Percentiles rank a stretch among this genome's conserved stretches.
These are phyloP conservation scores for Eugnorisma glareosa DNA, from an alignment of 2,888 invertebrate genomes.

Conservation along the genomic window DNA sequence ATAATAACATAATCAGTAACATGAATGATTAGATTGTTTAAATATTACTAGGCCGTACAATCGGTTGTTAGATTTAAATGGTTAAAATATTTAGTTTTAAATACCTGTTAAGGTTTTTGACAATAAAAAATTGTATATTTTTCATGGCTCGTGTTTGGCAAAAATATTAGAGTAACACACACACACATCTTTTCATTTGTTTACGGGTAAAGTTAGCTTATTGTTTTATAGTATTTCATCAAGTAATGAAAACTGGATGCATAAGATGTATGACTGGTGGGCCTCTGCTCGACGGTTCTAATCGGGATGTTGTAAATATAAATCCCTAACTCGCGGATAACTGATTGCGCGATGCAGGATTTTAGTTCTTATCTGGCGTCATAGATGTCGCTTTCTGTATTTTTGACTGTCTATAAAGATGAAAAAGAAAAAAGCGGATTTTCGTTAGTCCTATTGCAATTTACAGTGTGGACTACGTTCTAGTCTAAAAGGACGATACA, in stretches of 20 bases:
- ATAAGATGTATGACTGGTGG: not conserved
- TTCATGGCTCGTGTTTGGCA: not conserved
- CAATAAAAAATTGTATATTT: not conserved
- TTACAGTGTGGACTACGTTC: not conserved
- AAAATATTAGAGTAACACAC: no score
- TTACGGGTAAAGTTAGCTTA: not conserved
- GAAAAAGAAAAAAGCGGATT: not conserved
- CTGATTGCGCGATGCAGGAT: not conserved
- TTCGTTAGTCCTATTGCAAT: not conserved
- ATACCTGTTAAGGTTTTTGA: not conserved
- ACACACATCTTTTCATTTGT: not conserved
- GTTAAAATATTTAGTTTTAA: conserved; percentile 29
- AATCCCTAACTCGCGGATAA: no score
- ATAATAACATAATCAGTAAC: conserved; percentile 26
- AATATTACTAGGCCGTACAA: conserved; percentile 37
- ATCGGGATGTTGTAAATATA: no score
- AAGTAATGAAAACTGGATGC: not conserved
- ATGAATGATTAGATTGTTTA: conserved; percentile 23
- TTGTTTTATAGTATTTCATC: not conserved
- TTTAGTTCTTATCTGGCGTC: not conserved
- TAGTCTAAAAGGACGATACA: not conserved
- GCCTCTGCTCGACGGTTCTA: no score
- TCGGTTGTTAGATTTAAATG: conserved; percentile 44
- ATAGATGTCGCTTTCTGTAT: not conserved
- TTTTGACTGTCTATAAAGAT: not conserved